A percentile compares a stretch with the other conserved stretches of the same genome.
These are phyloP conservation scores for Clusia tigrina DNA, from an alignment of 2,888 invertebrate genomes.

Conservation along the genomic window DNA sequence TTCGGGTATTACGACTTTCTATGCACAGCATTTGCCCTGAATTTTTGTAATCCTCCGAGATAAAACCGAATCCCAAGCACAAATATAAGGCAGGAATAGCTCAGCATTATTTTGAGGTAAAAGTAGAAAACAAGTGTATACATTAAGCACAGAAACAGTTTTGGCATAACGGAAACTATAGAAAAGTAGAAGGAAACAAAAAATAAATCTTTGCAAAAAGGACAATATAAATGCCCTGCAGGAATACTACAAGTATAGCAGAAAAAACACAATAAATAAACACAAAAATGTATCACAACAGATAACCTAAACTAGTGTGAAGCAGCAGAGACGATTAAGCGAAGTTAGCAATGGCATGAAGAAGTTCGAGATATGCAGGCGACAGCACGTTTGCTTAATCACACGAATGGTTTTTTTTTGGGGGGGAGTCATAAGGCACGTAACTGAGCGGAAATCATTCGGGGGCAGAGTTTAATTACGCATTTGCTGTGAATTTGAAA, in stretches of 20 bases:
- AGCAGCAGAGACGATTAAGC: slow-evolving; percentile 20
- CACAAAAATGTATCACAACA: not conserved
- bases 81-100: slow-evolving; percentile 12
- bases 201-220: slow-evolving; percentile 8
- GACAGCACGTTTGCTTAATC: slow-evolving; percentile 11
- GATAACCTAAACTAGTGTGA: slow-evolving; percentile 1
- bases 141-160: slow-evolving; percentile 1
- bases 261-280: not conserved
- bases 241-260: not conserved
- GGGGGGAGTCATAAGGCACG: slow-evolving; percentile 8
- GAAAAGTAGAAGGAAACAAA: not conserved
- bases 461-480: not conserved
- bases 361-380: slow-evolving; percentile 15
- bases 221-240: not conserved
- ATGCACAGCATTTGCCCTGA: not conserved
- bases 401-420: not conserved
- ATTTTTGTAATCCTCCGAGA: not conserved
- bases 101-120: too few species aligned
- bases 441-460: slow-evolving; percentile 13
- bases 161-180: slow-evolving; percentile 17
- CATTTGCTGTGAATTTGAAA: too few species aligned
- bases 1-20: slow-evolving; percentile 1
- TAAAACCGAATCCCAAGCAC: slow-evolving; percentile 20
- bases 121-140: slow-evolving; percentile 19
- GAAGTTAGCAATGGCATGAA: slow-evolving; percentile 5